Percentiles rank a stretch among this genome's conserved stretches.
These are phyloP conservation scores for Phyllotreta cruciferae DNA, from an alignment of 2,888 invertebrate genomes.

Conservation along the genomic window DNA sequence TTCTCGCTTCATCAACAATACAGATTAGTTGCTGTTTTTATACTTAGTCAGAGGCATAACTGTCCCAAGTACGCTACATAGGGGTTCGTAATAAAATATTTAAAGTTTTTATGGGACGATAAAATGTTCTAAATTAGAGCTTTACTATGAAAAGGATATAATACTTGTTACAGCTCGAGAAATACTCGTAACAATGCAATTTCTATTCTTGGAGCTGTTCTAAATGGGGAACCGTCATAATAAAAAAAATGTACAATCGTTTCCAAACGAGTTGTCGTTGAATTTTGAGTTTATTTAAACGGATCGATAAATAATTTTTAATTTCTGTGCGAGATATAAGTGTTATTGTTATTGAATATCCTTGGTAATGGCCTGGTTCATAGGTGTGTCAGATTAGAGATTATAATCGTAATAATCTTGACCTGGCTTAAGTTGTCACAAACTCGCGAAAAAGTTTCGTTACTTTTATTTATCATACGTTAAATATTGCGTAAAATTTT, in stretches of 20 bases:
- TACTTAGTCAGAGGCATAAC: no score
- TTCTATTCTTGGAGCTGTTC: no score
- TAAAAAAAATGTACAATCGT: neutral
- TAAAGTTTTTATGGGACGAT: no score
- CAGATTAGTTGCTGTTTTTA: no score
- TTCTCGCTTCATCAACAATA: no score
- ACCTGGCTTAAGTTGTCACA: slow-evolving; percentile 6
- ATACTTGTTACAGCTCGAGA: no score
- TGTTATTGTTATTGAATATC: slow-evolving; percentile 13
- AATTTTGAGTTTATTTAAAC: slow-evolving; percentile 7
- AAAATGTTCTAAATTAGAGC: no score
- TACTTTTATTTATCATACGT: neutral
- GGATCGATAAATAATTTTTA: slow-evolving; percentile 1
- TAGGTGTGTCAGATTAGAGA: slow-evolving; percentile 6
- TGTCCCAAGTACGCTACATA: no score
- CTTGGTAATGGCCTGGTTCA: slow-evolving; percentile 7
- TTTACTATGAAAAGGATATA: no score
- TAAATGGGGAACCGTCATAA: no score
- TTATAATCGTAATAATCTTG: neutral
- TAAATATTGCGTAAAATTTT: neutral
- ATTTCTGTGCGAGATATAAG: neutral
- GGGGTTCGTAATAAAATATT: no score
- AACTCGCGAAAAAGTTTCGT: neutral
- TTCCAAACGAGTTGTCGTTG: slow-evolving; percentile 2
- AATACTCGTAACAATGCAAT: no score